Evolutionary conservation across 53 echinoderm and acorn worm genomes (phyloP).

Genomic region (Echinarachnius parma): DNA sequence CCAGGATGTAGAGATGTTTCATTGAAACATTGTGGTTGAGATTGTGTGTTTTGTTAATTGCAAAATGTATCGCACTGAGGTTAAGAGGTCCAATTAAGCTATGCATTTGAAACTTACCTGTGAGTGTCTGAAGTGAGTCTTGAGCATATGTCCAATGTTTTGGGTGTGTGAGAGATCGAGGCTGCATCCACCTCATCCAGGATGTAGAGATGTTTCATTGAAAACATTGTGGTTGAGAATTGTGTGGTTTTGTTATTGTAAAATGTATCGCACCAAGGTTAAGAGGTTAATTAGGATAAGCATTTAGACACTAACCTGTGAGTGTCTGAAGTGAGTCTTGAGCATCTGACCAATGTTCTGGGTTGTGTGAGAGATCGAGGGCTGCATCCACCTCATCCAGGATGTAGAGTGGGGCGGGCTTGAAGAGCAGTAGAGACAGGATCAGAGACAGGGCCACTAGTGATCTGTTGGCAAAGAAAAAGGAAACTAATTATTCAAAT

Average conservation of each 20-base stretch:
- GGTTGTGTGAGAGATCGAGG: slow-evolving; percentile 94
- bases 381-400: slow-evolving; percentile 98
- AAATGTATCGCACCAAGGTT: no score
- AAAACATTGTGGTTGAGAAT: no score
- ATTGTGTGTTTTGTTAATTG: no score
- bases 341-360: slow-evolving; percentile 99
- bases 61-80: no score
- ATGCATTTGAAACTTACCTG: slow-evolving; percentile 82
- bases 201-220: no score
- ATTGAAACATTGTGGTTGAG: no score
- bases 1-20: slow-evolving; percentile 90
- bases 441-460: slow-evolving; percentile 91
- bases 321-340: slow-evolving; percentile 94
- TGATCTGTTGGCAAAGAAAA: no score
- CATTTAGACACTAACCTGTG: slow-evolving; percentile 85
- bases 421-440: slow-evolving; percentile 94
- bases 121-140: slow-evolving; percentile 96
- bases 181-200: slow-evolving; percentile 98
- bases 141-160: slow-evolving; percentile 97
- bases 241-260: no score
- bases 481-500: no score
- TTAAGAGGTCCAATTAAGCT: no score
- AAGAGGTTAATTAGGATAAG: no score
- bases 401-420: slow-evolving; percentile 97
- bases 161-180: slow-evolving; percentile 96